Evolutionary conservation across 2,797 vertebrate species (phyloP), one percentile per base, ranked within the genome.

Genomic region (Aplochiton taeniatus): DNA sequence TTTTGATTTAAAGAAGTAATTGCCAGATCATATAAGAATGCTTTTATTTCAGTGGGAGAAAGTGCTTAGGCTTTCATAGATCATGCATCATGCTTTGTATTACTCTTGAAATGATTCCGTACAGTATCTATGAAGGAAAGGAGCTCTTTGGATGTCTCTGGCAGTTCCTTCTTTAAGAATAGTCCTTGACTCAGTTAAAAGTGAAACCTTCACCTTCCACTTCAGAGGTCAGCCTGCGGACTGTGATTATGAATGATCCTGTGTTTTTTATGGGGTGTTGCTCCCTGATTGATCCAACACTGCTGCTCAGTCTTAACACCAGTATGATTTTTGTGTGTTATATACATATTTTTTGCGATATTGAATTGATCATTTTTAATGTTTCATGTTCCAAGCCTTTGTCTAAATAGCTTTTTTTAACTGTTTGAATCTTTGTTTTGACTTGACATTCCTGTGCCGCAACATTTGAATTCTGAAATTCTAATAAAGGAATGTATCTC

Each of bases 401-500:
- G 65, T 70, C 57, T 70, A 54, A 72, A 66, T 49, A 20, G 63
- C 65, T 78, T 89, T 85, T n/a, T 91, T 59, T 86, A 87, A 87
- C 85, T 79, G 84, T 86, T 92, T 69, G 77, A 88, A 87, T 89
- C 92, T 94, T 91, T 91, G 12, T 61, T 61, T 59, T 50, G 20
- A 89, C 90, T 90, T 89, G 70, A 91, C 92, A 94, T 95, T 95
- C 92, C 91, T 94, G 90, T 94, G 93, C 82, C 92, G 90, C 93
- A 74, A 89, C 85, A 90, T 92, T 92, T 93, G 90, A 66, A 65
- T 81, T 75, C 73, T 89, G 88, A 72, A 86, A 69, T 69, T 57
- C 66, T 92, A 95, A 94, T 95, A 95, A 95, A 95, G 92, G 90
- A 84, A 93, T 94, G 85, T 92, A 92, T 78, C 85, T 89, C 90